Conservation (phyloP, 2,797 vertebrate species). For the Acipenser transmontanus region DNA sequence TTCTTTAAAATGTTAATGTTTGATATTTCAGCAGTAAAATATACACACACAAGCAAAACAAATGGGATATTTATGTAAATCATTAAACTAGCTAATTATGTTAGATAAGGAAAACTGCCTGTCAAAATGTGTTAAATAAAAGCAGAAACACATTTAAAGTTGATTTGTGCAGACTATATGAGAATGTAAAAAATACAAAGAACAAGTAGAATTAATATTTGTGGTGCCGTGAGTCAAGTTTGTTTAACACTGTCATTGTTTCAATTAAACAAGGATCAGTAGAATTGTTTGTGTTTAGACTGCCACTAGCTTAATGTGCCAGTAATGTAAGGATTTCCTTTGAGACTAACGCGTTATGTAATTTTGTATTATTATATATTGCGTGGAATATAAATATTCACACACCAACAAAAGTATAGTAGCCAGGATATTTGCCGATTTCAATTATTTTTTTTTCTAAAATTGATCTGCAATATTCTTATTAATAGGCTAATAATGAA, state of each 20-base stretch:
- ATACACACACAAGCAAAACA: not conserved
- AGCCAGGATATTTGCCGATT: too few species aligned
- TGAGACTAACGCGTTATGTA: slow-evolving; percentile 70
- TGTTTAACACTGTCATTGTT: slow-evolving; percentile 82
- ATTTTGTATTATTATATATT: too few species aligned
- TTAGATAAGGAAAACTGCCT: too few species aligned
- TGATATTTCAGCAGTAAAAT: not conserved
- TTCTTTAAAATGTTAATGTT: not conserved
- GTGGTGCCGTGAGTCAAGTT: slow-evolving; percentile 73
- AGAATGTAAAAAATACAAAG: slow-evolving; percentile 40
- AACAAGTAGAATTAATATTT: slow-evolving; percentile 49
- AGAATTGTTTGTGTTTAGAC: slow-evolving; percentile 65
- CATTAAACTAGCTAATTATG: too few species aligned
- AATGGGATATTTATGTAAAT: not conserved
- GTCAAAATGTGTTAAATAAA: too few species aligned
- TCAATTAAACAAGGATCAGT: slow-evolving; percentile 62
- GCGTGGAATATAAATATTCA: too few species aligned
- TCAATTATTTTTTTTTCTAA: too few species aligned
- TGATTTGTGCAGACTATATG: too few species aligned
- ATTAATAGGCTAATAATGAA: too few species aligned
- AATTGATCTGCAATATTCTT: too few species aligned
- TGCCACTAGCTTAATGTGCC: slow-evolving; percentile 64
- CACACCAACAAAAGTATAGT: too few species aligned
- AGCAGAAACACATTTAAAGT: too few species aligned
- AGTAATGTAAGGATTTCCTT: slow-evolving; percentile 72